Conservation (phyloP, 2,797 vertebrate genomes). For the Bovichtus variegatus region DNA sequence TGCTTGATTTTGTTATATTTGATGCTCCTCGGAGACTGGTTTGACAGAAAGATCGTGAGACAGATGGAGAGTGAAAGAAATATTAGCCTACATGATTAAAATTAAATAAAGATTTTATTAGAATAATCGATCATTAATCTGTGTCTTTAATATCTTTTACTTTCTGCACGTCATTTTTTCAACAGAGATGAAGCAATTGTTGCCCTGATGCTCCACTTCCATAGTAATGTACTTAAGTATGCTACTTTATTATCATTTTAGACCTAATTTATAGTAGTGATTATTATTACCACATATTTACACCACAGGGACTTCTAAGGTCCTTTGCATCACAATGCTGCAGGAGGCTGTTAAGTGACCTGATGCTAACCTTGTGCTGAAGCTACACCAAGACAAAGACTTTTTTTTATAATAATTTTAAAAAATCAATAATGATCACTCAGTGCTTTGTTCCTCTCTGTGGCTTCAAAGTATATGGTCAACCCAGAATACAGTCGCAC, state of each 20-base stretch:
- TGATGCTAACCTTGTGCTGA: too few relatives aligned
- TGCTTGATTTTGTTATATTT: conserved; percentile 66
- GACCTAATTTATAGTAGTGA: background rate
- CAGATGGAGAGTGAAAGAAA: conserved; percentile 53
- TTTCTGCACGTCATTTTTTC: background rate
- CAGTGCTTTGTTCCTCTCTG: background rate
- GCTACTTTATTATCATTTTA: background rate
- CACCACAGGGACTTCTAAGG: background rate
- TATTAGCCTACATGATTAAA: conserved; percentile 68
- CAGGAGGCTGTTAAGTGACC: background rate
- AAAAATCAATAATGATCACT: background rate
- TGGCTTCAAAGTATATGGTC: background rate
- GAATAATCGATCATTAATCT: conserved; percentile 28
- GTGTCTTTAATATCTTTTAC: conserved; percentile 12
- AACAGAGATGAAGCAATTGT: background rate
- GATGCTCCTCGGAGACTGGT: conserved; percentile 57
- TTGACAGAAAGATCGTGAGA: conserved; percentile 41
- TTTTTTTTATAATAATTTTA: too few relatives aligned
- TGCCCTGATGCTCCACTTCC: background rate
- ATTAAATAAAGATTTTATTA: conserved; percentile 73
- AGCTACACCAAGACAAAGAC: too few relatives aligned
- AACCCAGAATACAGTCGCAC: background rate
- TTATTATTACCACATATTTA: background rate
- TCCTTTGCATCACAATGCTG: background rate
- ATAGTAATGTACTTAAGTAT: background rate